Conservation (phyloP, 2,888 invertebrate genomes). For the Podabrus alpinus region DNA sequence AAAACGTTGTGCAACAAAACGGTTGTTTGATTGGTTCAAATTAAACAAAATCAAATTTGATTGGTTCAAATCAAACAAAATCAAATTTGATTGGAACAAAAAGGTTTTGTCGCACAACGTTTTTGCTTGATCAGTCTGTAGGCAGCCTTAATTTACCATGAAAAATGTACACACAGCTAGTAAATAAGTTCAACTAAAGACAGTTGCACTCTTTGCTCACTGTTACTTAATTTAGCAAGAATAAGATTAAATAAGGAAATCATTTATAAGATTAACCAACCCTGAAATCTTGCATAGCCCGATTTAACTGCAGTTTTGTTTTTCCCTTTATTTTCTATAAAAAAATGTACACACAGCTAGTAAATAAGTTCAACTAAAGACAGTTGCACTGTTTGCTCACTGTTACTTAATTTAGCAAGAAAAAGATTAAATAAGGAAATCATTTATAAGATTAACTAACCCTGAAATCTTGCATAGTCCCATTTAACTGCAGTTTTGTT, state of each 20-base stretch:
- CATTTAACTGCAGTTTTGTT: not conserved
- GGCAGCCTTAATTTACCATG: too few species aligned
- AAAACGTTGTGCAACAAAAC: too few species aligned
- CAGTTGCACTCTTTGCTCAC: not conserved
- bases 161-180: not conserved
- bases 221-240: not conserved
- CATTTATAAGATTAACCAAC: not conserved
- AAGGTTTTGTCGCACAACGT: too few species aligned
- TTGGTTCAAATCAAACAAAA: too few species aligned
- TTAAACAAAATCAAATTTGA: too few species aligned
- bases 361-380: not conserved
- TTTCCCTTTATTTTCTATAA: not conserved
- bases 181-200: not conserved
- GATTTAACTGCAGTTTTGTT: not conserved
- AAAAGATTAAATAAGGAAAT: not conserved
- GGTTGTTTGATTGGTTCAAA: too few species aligned
- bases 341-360: not conserved
- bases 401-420: not conserved
- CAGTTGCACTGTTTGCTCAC: not conserved
- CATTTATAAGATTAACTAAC: not conserved
- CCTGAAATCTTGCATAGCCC: not conserved
- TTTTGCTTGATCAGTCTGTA: too few species aligned
- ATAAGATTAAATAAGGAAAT: not conserved
- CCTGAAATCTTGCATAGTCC: not conserved
- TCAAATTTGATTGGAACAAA: too few species aligned